Evolutionary conservation across 2,888 invertebrate species (phyloP).

Genomic region (Erannis defoliaria): DNA sequence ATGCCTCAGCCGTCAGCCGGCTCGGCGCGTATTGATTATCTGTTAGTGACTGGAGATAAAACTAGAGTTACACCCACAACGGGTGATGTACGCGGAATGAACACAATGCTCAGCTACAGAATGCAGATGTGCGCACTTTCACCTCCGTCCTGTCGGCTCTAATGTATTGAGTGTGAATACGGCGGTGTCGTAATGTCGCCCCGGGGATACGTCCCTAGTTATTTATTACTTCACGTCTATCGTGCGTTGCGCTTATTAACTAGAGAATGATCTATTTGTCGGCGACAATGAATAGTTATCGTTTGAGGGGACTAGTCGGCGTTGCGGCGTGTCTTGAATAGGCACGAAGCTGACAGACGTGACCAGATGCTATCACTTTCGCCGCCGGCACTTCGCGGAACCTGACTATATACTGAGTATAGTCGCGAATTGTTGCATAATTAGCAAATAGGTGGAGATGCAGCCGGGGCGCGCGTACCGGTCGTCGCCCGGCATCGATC

Average conservation of each 20-base stretch:
- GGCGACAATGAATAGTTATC: slow-evolving; percentile 38
- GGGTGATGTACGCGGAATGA: slow-evolving; percentile 45
- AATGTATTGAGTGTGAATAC: slow-evolving; percentile 65
- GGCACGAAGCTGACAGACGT: slow-evolving; percentile 42
- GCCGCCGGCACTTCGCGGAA: slow-evolving; percentile 38
- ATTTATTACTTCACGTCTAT: slow-evolving; percentile 55
- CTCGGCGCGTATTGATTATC: slow-evolving; percentile 27
- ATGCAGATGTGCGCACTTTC: slow-evolving; percentile 76
- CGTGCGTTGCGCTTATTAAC: slow-evolving; percentile 52
- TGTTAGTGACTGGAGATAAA: slow-evolving; percentile 41
- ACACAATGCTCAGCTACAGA: slow-evolving; percentile 54
- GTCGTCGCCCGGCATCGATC: slow-evolving; percentile 70
- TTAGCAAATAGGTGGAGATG: slow-evolving; percentile 36
- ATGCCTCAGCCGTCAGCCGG: slow-evolving; percentile 11
- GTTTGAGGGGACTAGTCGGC: slow-evolving; percentile 16
- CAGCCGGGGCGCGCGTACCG: slow-evolving; percentile 47
- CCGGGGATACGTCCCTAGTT: slow-evolving; percentile 48
- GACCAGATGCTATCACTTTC: slow-evolving; percentile 50
- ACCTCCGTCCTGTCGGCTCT: slow-evolving; percentile 67
- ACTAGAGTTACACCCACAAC: slow-evolving; percentile 62
- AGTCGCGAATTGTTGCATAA: slow-evolving; percentile 25
- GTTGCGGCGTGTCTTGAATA: slow-evolving; percentile 15
- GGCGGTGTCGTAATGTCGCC: slow-evolving; percentile 62
- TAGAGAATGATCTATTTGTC: slow-evolving; percentile 43
- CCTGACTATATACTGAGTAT: not conserved